Evolutionary conservation across 2,888 invertebrate species (phyloP), one percentile per base, ranked within the genome.

Genomic region (Diogma glabrata): DNA sequence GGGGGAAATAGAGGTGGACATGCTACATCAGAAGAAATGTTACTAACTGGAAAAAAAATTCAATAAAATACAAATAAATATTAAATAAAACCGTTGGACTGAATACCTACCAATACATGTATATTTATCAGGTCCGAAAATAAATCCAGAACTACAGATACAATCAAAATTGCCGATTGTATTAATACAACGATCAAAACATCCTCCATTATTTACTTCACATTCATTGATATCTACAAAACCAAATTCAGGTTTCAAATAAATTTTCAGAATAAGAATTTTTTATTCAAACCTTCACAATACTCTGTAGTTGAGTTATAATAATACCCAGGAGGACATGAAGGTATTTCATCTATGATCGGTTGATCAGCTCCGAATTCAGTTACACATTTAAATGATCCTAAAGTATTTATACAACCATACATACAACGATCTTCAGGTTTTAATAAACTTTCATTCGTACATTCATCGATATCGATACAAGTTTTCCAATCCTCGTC

Each of bases 381-480:
- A 6, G 60, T 75, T 19, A 66, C 63, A 58, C 77, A 77, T 43
- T 63, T 65, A 57, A 70, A 75, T 16, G 73, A 70, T 26, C 76
- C 75, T 2, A 65, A 65, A 38, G 68, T 70, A 60, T 77, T 76
- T 53, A 63, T 61, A 58, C 77, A 77, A 36, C 64, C 63, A 52
- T 68, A 64, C 54, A 70, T 64, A 56, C 77, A 77, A 19, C 51
- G 36, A 40, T 50, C 43, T 19, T 57, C 54, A n/a, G 47, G 28
- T 22, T 22, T 46, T 10, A 67, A 69, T 9, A 70, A 68, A 47
- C 61, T 67, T 52, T 67, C 66, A 33, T 64, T 63, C 17, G 60
- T 57, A 58, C 75, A 76, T 59, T 75, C 75, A 60, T 76, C 67
- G 47, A 73, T 63, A 63, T 75, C 75, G 72, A 57, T 48, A 51